Evolutionary conservation across 2,888 invertebrate species (phyloP).

Genomic region (Dolichomitus sp.): DNA sequence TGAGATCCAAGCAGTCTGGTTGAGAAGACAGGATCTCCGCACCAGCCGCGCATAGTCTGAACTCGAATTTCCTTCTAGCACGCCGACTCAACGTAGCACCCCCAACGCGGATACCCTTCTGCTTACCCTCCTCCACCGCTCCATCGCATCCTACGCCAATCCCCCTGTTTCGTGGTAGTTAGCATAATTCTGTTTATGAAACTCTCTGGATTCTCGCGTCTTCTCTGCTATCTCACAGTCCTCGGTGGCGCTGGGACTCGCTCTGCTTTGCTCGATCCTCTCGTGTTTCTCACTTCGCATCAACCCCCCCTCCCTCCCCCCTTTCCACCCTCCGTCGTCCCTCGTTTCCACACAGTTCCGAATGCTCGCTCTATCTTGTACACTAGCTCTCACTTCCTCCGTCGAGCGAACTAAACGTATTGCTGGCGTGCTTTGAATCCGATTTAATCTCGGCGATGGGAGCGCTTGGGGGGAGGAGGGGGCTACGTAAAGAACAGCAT

Average conservation of each 20-base stretch:
- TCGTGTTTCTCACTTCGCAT: conserved; percentile 67
- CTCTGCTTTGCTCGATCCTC: conserved; percentile 52
- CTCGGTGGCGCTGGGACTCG: conserved; percentile 20
- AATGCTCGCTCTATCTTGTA: conserved; percentile 34
- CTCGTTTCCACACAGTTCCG: conserved; percentile 36
- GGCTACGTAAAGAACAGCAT: conserved; percentile 17
- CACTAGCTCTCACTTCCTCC: conserved; percentile 44
- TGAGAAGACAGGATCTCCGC: conserved; percentile 68
- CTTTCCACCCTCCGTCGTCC: conserved; percentile 52
- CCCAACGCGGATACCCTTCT: conserved; percentile 45
- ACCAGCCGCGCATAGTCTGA: conserved; percentile 65
- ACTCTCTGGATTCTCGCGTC: conserved; percentile 72
- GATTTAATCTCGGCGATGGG: conserved; percentile 75
- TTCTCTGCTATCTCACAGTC: conserved; percentile 61
- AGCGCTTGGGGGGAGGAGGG: conserved; percentile 15
- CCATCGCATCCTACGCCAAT: conserved; percentile 57
- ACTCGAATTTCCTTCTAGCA: conserved; percentile 72
- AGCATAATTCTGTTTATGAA: conserved; percentile 87
- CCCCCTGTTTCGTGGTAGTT: conserved; percentile 82
- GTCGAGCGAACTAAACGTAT: conserved; percentile 71
- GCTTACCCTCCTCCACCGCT: conserved; percentile 20
- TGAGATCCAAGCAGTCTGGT: conserved; percentile 68
- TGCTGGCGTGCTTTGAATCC: conserved; percentile 73
- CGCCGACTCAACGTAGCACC: conserved; percentile 32
- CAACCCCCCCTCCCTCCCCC: conserved; percentile 61